These are phyloP conservation scores for Drosophila paulistorum DNA, from an alignment of 1,140 invertebrate species.

Conservation along the genomic window DNA sequence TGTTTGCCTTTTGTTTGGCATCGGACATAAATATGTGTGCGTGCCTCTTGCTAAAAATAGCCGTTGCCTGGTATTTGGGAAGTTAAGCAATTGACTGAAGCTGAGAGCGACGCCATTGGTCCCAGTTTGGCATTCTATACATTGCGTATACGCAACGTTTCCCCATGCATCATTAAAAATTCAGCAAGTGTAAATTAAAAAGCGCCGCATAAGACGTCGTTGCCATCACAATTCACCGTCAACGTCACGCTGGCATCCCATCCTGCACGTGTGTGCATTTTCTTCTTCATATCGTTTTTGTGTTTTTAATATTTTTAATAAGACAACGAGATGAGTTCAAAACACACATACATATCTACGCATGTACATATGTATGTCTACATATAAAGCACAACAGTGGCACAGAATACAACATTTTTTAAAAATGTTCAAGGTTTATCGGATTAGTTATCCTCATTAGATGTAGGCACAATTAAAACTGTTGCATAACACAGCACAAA, in stretches of 20 bases:
- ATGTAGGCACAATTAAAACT: no score
- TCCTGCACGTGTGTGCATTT: conserved; percentile 64
- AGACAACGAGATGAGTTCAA: conserved; percentile 25
- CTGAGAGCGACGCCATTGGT: not conserved
- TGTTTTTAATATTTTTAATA: conserved; percentile 60
- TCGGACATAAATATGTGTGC: conserved; percentile 30
- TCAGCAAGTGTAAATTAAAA: conserved; percentile 69
- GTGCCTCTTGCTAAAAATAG: conserved; percentile 55
- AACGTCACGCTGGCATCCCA: conserved; percentile 16
- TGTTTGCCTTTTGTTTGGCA: conserved; percentile 29
- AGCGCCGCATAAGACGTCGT: conserved; percentile 28
- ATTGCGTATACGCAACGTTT: conserved; percentile 51
- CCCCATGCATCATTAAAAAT: conserved; percentile 62
- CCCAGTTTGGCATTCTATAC: conserved; percentile 29
- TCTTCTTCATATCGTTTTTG: conserved; percentile 18
- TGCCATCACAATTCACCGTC: conserved; percentile 14
- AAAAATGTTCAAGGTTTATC: not conserved
- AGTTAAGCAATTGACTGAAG: conserved; percentile 34
- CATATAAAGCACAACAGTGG: not conserved
- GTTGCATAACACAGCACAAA: no score
- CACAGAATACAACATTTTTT: not conserved
- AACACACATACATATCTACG: not conserved
- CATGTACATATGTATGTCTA: no score
- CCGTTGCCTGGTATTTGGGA: conserved; percentile 37
- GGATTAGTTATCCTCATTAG: no score